Conservation (phyloP, 53 echinoderm and acorn worm species). For the Echinarachnius parma region DNA sequence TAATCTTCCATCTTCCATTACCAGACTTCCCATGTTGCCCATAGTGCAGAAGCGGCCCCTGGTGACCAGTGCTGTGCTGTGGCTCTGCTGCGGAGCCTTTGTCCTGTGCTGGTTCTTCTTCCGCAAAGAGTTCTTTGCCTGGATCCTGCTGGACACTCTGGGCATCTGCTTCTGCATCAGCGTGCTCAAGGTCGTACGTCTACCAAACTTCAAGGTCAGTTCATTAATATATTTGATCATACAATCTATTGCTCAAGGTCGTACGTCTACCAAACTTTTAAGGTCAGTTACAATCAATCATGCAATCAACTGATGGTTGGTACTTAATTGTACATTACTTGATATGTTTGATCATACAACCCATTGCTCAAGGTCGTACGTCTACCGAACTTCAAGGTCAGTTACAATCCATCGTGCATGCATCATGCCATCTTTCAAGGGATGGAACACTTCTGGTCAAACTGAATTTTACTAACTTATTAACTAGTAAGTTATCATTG, state of each 20-base stretch:
- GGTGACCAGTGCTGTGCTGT: conserved; percentile 57
- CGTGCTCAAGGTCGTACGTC: conserved; percentile 64
- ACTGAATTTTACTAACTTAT: too few species aligned
- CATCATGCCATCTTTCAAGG: too few species aligned
- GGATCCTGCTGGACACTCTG: conserved; percentile 82
- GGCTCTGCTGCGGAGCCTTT: conserved; percentile 57
- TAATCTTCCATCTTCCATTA: too few species aligned
- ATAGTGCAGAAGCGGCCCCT: conserved; percentile 47
- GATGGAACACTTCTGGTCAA: too few species aligned
- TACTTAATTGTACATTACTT: too few species aligned
- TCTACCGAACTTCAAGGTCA: conserved; percentile 82
- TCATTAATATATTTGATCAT: too few species aligned
- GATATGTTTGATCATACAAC: conserved; percentile 79
- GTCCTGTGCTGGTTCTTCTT: conserved; percentile 84
- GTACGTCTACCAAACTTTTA: neutral
- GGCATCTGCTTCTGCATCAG: conserved; percentile 87
- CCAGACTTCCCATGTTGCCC: conserved; percentile 55
- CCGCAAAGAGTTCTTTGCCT: conserved; percentile 82
- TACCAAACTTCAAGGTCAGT: conserved; percentile 88
- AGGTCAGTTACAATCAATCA: too few species aligned
- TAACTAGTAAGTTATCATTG: too few species aligned
- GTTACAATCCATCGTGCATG: too few species aligned
- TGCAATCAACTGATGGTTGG: too few species aligned
- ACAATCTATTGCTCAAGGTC: too few species aligned
- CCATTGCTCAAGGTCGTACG: conserved; percentile 70